A percentile compares a stretch with the other conserved stretches of the same genome.
Conservation (phyloP, 2,888 invertebrate species). For the Melinopterus prodromus region DNA sequence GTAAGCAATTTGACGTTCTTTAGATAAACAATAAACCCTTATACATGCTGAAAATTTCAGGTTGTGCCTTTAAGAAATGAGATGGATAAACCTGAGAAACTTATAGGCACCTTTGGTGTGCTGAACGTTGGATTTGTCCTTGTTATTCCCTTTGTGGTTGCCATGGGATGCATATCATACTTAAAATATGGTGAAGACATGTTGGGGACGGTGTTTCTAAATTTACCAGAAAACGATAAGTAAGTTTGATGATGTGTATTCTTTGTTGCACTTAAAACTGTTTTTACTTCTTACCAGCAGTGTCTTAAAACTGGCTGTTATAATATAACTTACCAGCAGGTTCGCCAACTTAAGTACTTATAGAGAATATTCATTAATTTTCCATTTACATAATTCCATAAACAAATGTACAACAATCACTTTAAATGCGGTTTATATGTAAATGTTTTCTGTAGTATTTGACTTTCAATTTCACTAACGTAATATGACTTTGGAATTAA, state of each 20-base stretch:
- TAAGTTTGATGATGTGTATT: neutral
- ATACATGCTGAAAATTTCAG: neutral
- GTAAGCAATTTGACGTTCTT: conserved; percentile 58
- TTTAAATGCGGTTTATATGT: no score
- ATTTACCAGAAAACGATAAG: conserved; percentile 68
- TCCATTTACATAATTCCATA: no score
- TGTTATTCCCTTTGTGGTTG: conserved; percentile 81
- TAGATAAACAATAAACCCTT: neutral
- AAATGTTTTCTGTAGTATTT: neutral
- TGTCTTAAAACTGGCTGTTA: no score
- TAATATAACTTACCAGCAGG: no score
- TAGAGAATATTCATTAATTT: no score
- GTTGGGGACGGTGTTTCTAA: conserved; percentile 87
- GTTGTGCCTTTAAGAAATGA: conserved; percentile 87
- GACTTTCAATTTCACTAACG: neutral
- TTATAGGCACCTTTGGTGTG: conserved; percentile 83
- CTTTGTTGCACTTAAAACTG: no score
- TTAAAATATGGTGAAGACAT: conserved; percentile 86
- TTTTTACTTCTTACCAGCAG: no score
- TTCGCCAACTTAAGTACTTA: no score
- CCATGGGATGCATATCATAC: conserved; percentile 88
- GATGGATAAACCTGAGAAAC: conserved; percentile 83
- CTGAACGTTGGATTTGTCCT: conserved; percentile 88
- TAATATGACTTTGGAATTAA: neutral
- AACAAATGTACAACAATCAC: no score